Evolutionary conservation across 2,888 invertebrate genomes (phyloP), one percentile per base, ranked within the genome.

Genomic region (Hyposoter didymator): DNA sequence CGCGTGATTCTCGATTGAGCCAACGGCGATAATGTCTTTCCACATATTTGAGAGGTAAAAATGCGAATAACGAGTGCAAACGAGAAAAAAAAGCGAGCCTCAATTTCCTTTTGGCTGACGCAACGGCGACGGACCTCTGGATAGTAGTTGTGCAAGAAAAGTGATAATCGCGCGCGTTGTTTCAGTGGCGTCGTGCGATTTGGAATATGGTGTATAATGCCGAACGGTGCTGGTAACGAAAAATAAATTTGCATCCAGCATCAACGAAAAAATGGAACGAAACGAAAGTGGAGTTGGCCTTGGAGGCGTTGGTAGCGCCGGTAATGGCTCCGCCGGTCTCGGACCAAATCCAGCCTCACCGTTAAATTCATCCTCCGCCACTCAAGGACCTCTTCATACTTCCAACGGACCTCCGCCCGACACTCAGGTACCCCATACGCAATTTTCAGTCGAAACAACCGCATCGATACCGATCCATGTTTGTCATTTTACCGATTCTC

Each of bases 321-420:
- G 84, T 22, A 82, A 82, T 62, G 76, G 73, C 67, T 78, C 78
- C 6, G 66, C 66, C 62, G 88, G 88, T 83, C 85, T 87, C 79
- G 90, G 89, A 73, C 90, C 90, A 82, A 92, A 91, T 88, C 90
- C 91, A 79, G 90, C 85, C 70, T 89, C 91, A 45, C 89, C 91
- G 32, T 89, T 90, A 64, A 92, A 90, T 86, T 90, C 90, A 14
- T 87, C 91, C 32, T 87, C 91, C 4, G 74, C 92, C 47, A 90
- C 90, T 43, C 92, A 92, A 82, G 90, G 86, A 75, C 87, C 89
- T 84, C 89, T 90, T 80, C 90, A 90, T 70, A 91, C 89, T 78
- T 89, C 90, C 84, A 89, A 90, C 43, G 89, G 89, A 79, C 91
- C 90, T 80, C 85, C 89, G 81, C 85, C 89, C 82, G 92, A 92